A percentile compares a stretch with the other conserved stretches of the same genome.
Evolutionary conservation across 1,140 invertebrate species (phyloP).

Genomic region (Brachionus manjavacas): DNA sequence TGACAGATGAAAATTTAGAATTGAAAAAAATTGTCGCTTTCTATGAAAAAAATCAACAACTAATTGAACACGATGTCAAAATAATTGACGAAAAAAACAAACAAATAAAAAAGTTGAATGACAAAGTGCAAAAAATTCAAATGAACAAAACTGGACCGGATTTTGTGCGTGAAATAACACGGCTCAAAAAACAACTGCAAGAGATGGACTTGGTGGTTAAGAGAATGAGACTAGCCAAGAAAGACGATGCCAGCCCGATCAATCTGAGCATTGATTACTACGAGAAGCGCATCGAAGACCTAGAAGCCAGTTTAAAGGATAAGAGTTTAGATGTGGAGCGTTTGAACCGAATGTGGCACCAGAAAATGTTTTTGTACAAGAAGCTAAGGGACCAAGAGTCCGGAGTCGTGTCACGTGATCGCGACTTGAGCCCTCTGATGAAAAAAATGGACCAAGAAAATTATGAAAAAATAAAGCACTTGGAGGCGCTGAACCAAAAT

Average conservation of each 20-base stretch:
- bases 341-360: conserved; percentile 1
- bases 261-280: conserved; percentile 32
- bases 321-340: background rate
- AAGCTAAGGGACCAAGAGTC: background rate
- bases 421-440: background rate
- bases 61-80: conserved; percentile 19
- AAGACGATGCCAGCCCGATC: background rate
- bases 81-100: conserved; percentile 14
- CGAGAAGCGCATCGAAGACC: background rate
- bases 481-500: background rate
- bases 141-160: background rate
- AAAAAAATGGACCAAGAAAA: background rate
- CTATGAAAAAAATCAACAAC: conserved; percentile 29
- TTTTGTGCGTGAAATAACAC: background rate
- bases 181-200: conserved; percentile 19
- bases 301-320: background rate
- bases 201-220: background rate
- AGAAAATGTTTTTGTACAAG: conserved; percentile 9
- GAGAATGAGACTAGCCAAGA: background rate
- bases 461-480: background rate
- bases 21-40: background rate
- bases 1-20: background rate
- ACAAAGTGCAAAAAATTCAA: background rate
- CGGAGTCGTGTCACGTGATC: background rate
- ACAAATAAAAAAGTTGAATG: conserved; percentile 10